Percentiles rank a stretch among this genome's conserved stretches.
These are phyloP conservation scores for Anableps anableps DNA, from an alignment of 2,797 vertebrate genomes.

Conservation along the genomic window DNA sequence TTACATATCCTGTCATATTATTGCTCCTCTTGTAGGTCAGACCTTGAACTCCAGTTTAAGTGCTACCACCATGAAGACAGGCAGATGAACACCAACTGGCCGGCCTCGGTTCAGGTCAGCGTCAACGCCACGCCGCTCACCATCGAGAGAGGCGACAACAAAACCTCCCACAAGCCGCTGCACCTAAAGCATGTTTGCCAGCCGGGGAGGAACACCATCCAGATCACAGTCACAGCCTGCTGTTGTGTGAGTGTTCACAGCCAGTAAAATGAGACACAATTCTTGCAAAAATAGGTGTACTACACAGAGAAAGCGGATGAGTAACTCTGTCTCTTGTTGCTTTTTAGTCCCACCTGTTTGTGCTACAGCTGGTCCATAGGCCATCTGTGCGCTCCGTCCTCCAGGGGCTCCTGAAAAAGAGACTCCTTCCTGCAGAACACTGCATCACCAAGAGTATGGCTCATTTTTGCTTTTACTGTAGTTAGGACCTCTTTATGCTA, in stretches of 20 bases:
- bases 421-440: slow-evolving; percentile 95
- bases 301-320: not conserved
- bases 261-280: not conserved
- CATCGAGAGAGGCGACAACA: slow-evolving; percentile 98
- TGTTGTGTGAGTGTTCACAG: slow-evolving; percentile 87
- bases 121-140: slow-evolving; percentile 99
- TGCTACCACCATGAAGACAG: slow-evolving; percentile 99
- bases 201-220: slow-evolving; percentile 98
- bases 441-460: slow-evolving; percentile 95
- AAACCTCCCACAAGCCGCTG: slow-evolving; percentile 98
- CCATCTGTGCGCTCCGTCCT: slow-evolving; percentile 96
- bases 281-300: not conserved
- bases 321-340: slow-evolving; percentile 45
- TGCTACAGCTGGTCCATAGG: slow-evolving; percentile 97
- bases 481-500: slow-evolving; percentile 34
- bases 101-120: slow-evolving; percentile 98
- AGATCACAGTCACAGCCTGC: slow-evolving; percentile 98
- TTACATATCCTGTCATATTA: not conserved
- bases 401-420: slow-evolving; percentile 97
- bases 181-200: slow-evolving; percentile 99
- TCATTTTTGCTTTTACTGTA: slow-evolving; percentile 30
- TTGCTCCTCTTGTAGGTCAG: slow-evolving; percentile 83
- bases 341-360: slow-evolving; percentile 95
- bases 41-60: slow-evolving; percentile 98
- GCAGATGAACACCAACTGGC: slow-evolving; percentile 99